Evolutionary conservation across 2,888 invertebrate genomes (phyloP), one percentile per base, ranked within the genome.

Genomic region (Platerodrilus igneus): DNA sequence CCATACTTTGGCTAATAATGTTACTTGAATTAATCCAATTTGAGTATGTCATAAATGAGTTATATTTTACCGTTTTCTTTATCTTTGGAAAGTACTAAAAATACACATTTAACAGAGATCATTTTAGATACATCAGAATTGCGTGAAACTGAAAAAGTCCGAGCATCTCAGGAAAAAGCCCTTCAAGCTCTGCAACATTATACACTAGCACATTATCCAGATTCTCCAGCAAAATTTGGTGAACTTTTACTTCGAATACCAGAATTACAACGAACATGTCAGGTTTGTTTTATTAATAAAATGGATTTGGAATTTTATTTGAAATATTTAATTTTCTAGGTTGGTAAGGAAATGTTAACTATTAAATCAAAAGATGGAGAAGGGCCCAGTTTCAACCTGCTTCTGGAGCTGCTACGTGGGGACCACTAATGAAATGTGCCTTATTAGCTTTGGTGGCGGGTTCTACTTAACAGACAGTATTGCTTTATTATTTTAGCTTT

Each of bases 391-490:
- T 95, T 94, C 75, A 94, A 95, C 69, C 77, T 96, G 57, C 79
- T 96, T 52, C 92, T 95, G 87, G 96, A 96, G 74, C 77, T 96
- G 42, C 74, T 96, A 48, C 78, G 93, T 60, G 94, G 94, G 59
- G 92, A 93, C 74, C 92, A 92, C 73, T 91, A 58, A n/a, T n/a
- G n/a, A n/a, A 57, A 59, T 44, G 62, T 62, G 62, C 62, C 61
- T 62, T 62, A 63, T 60, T 59, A 60, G 63, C 62, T 61, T 63
- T 58, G 66, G 66, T 66, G 65, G 63, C 59, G 65, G 65, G 64
- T 51, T 58, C 59, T 62, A 58, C 55, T 60, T 63, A 63, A 45
- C 63, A 62, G 62, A 64, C 66, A 65, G 64, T 65, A 64, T 64
- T 66, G 57, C 57, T 59, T 62, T 58, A 57, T 62, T 34, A 48